Evolutionary conservation across 1,140 invertebrate species (phyloP).

Genomic region (Pseudoatta argentina): DNA sequence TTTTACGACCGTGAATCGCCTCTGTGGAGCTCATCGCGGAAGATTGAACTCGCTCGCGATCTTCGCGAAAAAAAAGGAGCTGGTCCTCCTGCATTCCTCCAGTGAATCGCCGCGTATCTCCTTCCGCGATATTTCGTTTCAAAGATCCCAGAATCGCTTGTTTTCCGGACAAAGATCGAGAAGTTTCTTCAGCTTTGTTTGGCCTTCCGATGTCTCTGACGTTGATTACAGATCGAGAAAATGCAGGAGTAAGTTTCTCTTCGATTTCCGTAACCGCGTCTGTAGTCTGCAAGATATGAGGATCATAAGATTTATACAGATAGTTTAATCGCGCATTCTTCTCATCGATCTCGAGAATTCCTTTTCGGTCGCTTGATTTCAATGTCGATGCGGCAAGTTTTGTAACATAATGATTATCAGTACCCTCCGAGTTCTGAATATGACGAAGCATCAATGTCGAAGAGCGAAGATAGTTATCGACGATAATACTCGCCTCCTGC

Average conservation of each 20-base stretch:
- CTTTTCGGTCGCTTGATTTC: not conserved
- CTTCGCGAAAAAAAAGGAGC: conserved; percentile 49
- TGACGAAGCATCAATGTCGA: conserved; percentile 1
- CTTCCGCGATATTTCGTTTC: not conserved
- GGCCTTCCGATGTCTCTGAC: not conserved
- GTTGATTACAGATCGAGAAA: not conserved
- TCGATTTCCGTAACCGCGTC: not conserved
- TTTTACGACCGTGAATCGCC: conserved; percentile 45
- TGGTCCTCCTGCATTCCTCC: conserved; percentile 52
- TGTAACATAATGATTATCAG: not conserved
- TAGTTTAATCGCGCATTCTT: not conserved
- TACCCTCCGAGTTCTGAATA: conserved; percentile 1
- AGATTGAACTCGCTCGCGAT: conserved; percentile 47
- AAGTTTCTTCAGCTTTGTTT: not conserved
- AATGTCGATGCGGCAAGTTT: not conserved
- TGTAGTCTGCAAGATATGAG: not conserved
- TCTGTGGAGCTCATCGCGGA: conserved; percentile 48
- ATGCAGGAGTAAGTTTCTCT: not conserved
- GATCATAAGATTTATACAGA: not conserved
- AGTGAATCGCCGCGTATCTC: not conserved
- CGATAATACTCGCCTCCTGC: conserved; percentile 31
- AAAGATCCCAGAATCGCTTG: not conserved
- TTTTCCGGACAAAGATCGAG: not conserved
- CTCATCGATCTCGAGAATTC: not conserved
- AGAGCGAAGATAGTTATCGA: conserved; percentile 33